A percentile compares a stretch with the other conserved stretches of the same genome.
Conservation (phyloP, 1,140 invertebrate species). For the Drosophila bipectinata region DNA sequence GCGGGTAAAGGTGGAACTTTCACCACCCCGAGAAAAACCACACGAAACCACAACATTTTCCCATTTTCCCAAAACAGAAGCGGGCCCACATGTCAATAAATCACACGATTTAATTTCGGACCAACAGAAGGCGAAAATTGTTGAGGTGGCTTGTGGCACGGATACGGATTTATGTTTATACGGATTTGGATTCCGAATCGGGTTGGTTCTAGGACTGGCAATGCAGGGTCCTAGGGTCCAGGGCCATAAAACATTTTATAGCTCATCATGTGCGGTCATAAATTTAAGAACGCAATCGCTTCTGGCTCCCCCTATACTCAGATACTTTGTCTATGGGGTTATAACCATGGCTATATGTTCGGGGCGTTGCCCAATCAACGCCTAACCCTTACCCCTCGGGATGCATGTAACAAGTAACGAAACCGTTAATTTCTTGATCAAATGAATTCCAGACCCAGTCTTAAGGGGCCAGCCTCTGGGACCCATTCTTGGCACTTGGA, state of each 20-base stretch:
- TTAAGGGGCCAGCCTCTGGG: constrained; percentile 19
- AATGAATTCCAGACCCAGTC: constrained; percentile 37
- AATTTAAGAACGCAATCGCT: constrained; percentile 74
- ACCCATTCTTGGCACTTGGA: background rate
- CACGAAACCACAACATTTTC: constrained; percentile 40
- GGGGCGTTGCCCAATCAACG: constrained; percentile 81
- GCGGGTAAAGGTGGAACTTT: constrained; percentile 38
- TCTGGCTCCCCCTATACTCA: constrained; percentile 19
- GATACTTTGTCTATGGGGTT: background rate
- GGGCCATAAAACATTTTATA: constrained; percentile 76
- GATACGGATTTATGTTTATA: constrained; percentile 1
- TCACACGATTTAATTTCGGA: constrained; percentile 77
- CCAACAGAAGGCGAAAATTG: constrained; percentile 65
- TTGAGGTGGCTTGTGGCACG: constrained; percentile 53
- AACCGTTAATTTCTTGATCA: constrained; percentile 72
- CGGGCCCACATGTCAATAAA: constrained; percentile 61
- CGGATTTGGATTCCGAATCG: background rate
- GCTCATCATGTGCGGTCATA: constrained; percentile 78
- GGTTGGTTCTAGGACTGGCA: constrained; percentile 27
- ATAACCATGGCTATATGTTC: constrained; percentile 27
- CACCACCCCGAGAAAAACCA: constrained; percentile 34
- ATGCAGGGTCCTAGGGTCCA: constrained; percentile 20
- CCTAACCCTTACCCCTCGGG: constrained; percentile 43
- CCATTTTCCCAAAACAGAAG: constrained; percentile 40
- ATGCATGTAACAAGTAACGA: constrained; percentile 63